Conservation (phyloP, 2,888 invertebrate species). For the Mythimna impura region DNA sequence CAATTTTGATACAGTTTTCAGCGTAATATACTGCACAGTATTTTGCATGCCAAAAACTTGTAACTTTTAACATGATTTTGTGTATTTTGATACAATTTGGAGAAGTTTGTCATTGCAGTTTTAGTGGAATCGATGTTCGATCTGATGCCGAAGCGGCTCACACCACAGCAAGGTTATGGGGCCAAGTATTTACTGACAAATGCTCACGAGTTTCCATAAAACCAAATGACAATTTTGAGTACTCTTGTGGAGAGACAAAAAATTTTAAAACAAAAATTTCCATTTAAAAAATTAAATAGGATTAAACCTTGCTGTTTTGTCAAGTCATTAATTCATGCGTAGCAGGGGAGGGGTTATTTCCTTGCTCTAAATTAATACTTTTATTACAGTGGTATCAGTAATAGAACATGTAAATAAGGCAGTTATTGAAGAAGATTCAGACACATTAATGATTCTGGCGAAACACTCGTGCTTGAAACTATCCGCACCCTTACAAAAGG, state of each 20-base stretch:
- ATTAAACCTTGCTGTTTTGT: not conserved
- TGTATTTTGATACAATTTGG: not conserved
- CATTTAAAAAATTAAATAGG: not conserved
- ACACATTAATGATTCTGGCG: slow-evolving; percentile 84
- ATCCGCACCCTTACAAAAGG: slow-evolving; percentile 80
- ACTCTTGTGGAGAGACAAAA: not conserved
- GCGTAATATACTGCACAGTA: not conserved
- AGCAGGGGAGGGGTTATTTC: not conserved
- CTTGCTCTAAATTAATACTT: slow-evolving; percentile 22
- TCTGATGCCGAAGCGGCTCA: too few species aligned
- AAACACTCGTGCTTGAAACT: slow-evolving; percentile 87
- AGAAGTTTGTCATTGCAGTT: too few species aligned
- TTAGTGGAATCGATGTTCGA: too few species aligned
- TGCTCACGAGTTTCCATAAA: too few species aligned
- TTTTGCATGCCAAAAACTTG: not conserved
- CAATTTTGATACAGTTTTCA: not conserved
- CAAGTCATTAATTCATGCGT: not conserved
- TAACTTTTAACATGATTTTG: not conserved
- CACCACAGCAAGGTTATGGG: too few species aligned
- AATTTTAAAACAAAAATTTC: not conserved
- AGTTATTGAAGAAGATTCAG: slow-evolving; percentile 88
- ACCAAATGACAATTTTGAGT: not conserved
- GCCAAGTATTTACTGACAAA: too few species aligned
- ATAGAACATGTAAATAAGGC: slow-evolving; percentile 91
- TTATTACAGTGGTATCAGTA: slow-evolving; percentile 88